Conservation (phyloP, 2,888 invertebrate genomes). For the Drosophila quinaria region DNA sequence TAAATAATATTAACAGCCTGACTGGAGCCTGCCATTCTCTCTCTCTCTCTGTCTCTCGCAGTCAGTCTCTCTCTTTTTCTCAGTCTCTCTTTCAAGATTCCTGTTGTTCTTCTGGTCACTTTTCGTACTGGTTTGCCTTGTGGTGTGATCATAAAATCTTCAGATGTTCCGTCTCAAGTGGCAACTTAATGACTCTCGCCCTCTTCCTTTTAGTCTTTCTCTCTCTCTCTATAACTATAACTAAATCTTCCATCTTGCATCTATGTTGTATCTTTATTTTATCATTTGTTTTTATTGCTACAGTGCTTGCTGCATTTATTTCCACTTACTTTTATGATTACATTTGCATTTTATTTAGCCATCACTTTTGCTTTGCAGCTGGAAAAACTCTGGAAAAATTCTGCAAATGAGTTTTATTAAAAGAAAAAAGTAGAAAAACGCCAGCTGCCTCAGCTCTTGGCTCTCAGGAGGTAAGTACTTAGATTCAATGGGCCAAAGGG, state of each 20-base stretch:
- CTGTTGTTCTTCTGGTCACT: constrained; percentile 30
- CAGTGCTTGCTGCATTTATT: constrained; percentile 55
- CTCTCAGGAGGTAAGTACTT: constrained; percentile 21
- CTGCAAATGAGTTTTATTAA: constrained; percentile 51
- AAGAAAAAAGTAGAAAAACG: neutral
- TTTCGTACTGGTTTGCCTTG: constrained; percentile 74
- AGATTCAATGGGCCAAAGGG: constrained; percentile 49
- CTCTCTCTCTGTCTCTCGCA: neutral
- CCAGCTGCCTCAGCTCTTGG: constrained; percentile 35
- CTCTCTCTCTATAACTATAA: neutral
- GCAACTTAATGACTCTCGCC: constrained; percentile 39
- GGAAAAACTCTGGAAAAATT: constrained; percentile 53
- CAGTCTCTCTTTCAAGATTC: constrained; percentile 12
- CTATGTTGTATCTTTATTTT: constrained; percentile 38
- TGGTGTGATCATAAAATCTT: constrained; percentile 64
- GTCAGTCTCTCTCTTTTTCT: neutral
- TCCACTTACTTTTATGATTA: constrained; percentile 71
- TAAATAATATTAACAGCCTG: constrained; percentile 51
- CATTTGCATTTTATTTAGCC: constrained; percentile 62
- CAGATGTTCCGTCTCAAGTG: constrained; percentile 18
- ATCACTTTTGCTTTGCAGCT: constrained; percentile 54
- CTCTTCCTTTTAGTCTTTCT: neutral
- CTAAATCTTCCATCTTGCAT: neutral
- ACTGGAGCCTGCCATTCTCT: constrained; percentile 17
- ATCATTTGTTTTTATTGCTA: constrained; percentile 59